Evolutionary conservation across 2,888 invertebrate genomes (phyloP), one percentile per base, ranked within the genome.

Genomic region (Aricia artaxerxes): DNA sequence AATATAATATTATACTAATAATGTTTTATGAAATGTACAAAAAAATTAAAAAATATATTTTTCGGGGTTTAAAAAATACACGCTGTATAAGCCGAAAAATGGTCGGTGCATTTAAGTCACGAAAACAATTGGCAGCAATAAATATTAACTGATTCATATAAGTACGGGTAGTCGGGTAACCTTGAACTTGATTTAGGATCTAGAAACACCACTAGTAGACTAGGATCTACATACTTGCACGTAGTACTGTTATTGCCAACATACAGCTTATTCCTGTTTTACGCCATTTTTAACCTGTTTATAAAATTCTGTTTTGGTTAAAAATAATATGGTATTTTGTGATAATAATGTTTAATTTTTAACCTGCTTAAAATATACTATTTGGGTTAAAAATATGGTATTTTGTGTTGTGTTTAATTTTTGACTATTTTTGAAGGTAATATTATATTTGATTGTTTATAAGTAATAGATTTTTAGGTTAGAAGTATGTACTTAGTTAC

Each of bases 181-280:
- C 89, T 85, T 91, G 90, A 91, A 90, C 91, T 90, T 90, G 88
- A 86, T 81, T 84, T 24, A 49, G 13, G 31, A 53, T 53, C 49
- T 75, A 75, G 75, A 24, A 13, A 3, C 44, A 75, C 31, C 24
- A 40, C 31, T 2, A 53, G n/a, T 11, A 53, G 53, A 75, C 38
- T 49, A 75, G 75, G 75, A 75, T 75, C 75, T 31, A 49, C n/a
- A 75, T 75, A 31, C 31, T 75, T 73, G 40, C 40, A 40, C 73
- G 64, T 64, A 64, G 31, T 6, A 9, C 31, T 64, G 31, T 64
- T 64, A 64, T 64, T 64, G 64, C 31, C 11, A 64, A 31, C 64
- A 64, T 24, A n/a, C 24, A 9, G 31, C 1, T 9, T 35, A 64
- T 31, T 64, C 31, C 64, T 64, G 31, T 31, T 64, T 61, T 24